These are phyloP conservation scores for Mastacembelus armatus DNA, from an alignment of 2,797 vertebrate species.

Conservation along the genomic window DNA sequence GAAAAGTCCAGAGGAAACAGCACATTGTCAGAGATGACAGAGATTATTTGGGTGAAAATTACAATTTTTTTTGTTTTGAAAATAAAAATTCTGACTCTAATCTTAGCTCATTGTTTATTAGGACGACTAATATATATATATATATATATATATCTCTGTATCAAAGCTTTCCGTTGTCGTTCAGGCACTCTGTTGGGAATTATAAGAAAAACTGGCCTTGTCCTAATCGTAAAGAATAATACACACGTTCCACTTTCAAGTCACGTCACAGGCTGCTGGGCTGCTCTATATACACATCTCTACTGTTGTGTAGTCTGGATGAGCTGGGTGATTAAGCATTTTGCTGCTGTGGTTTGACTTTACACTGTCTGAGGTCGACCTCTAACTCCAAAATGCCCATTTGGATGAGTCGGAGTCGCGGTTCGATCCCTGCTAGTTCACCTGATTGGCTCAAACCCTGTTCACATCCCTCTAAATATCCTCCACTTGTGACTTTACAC, in stretches of 20 bases:
- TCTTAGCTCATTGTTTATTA: neutral
- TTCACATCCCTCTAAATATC: too few relatives aligned
- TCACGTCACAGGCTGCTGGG: conserved; percentile 39
- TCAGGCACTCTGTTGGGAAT: conserved; percentile 24
- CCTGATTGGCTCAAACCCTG: neutral
- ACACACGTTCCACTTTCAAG: conserved; percentile 46
- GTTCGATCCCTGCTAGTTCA: neutral
- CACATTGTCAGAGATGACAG: neutral
- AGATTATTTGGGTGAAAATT: conserved; percentile 18
- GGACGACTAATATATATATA: too few relatives aligned
- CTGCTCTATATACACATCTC: conserved; percentile 41
- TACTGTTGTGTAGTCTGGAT: neutral
- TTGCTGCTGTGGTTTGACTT: neutral
- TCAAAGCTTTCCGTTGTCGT: conserved; percentile 22
- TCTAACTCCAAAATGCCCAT: conserved; percentile 1
- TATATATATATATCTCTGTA: conserved; percentile 10
- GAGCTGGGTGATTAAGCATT: too few relatives aligned
- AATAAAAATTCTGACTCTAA: conserved; percentile 1
- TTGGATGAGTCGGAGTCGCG: neutral
- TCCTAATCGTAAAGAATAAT: conserved; percentile 36
- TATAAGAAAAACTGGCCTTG: conserved; percentile 51
- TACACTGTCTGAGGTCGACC: neutral
- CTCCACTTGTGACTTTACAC: too few relatives aligned
- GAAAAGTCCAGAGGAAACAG: conserved; percentile 7
- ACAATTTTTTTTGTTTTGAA: neutral